phyloP scores from a whole-genome alignment of 2,888 invertebrate genomes.

The Hirtodrosophila confusa region DNA sequence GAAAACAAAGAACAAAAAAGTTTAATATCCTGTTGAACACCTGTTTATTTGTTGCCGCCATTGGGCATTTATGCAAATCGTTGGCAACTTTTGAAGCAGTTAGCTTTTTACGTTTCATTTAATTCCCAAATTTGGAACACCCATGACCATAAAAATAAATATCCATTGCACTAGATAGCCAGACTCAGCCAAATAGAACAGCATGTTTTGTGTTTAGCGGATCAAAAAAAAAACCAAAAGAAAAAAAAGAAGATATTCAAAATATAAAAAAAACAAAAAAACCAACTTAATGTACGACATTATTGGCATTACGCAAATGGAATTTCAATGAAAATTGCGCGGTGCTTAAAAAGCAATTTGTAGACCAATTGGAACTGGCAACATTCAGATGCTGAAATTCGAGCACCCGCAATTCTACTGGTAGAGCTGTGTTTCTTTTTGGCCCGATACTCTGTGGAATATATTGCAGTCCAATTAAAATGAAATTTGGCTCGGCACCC shows the following conservation, averaged over 20 bases:
- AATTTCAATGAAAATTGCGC: conserved; percentile 60
- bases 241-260: neutral
- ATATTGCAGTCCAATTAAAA: conserved; percentile 50
- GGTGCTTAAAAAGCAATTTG: conserved; percentile 69
- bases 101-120: conserved; percentile 66
- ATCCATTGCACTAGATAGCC: conserved; percentile 48
- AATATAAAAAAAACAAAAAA: conserved; percentile 34
- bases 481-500: conserved; percentile 40
- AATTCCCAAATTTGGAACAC: conserved; percentile 67
- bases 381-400: conserved; percentile 32
- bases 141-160: conserved; percentile 68
- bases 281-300: conserved; percentile 69
- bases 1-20: conserved; percentile 17
- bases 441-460: neutral
- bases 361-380: conserved; percentile 33
- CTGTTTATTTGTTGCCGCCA: conserved; percentile 57
- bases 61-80: conserved; percentile 62
- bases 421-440: conserved; percentile 12
- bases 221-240: conserved; percentile 14
- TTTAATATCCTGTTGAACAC: conserved; percentile 77
- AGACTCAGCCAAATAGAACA: conserved; percentile 33
- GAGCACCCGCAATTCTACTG: conserved; percentile 34
- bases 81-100: conserved; percentile 38
- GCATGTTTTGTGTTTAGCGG: conserved; percentile 35
- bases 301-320: conserved; percentile 60